These are phyloP conservation scores for Odontocolon sp. DNA, from an alignment of 2,888 invertebrate genomes.

Conservation along the genomic window DNA sequence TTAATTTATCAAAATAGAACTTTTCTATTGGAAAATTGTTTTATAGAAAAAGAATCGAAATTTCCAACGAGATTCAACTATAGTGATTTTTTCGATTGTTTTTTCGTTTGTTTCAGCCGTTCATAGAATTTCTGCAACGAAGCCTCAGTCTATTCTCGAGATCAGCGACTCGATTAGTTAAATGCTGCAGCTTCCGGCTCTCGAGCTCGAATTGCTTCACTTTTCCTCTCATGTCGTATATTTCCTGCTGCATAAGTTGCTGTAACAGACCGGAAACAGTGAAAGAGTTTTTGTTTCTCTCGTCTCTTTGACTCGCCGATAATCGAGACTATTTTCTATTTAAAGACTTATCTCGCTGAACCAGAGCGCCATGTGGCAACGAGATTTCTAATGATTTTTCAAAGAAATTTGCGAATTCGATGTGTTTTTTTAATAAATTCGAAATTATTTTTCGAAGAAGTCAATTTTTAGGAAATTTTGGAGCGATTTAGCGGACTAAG, in stretches of 20 bases:
- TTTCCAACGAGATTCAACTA: too few relatives aligned
- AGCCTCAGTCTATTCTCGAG: conserved; percentile 74
- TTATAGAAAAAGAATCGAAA: too few relatives aligned
- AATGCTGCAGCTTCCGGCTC: conserved; percentile 74
- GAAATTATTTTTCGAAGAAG: too few relatives aligned
- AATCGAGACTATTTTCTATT: conserved; percentile 8
- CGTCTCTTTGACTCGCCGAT: not conserved
- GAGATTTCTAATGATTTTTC: not conserved
- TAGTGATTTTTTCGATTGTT: not conserved
- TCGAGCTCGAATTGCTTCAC: conserved; percentile 75
- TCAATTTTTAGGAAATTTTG: too few relatives aligned
- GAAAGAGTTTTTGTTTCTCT: not conserved
- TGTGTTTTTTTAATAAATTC: too few relatives aligned
- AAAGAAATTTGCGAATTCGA: too few relatives aligned
- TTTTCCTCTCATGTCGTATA: conserved; percentile 75
- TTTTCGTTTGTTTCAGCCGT: conserved; percentile 15
- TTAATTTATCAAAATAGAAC: too few relatives aligned
- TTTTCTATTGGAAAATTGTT: too few relatives aligned
- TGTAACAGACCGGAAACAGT: conserved; percentile 57
- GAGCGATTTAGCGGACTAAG: too few relatives aligned
- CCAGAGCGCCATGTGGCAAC: not conserved
- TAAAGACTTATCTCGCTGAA: conserved; percentile 27
- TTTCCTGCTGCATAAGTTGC: conserved; percentile 76
- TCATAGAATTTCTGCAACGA: conserved; percentile 65
- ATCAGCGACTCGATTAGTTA: conserved; percentile 73